A percentile compares a stretch with the other conserved stretches of the same genome.
These are phyloP conservation scores for Dasypus novemcinctus DNA, from an alignment of 2,113 vertebrate genomes.

Conservation along the genomic window DNA sequence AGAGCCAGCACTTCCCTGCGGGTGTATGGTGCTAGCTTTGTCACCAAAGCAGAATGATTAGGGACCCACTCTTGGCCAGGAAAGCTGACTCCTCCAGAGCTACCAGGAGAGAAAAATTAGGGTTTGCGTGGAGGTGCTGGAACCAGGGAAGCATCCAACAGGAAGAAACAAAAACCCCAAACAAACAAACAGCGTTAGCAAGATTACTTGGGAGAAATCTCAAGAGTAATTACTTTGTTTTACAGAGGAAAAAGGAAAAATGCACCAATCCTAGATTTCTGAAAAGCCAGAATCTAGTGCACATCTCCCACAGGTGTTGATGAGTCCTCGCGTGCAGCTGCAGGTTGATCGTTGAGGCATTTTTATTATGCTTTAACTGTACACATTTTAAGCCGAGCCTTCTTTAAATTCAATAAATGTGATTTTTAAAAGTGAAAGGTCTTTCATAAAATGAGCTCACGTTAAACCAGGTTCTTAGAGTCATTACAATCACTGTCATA, in stretches of 20 bases:
- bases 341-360: background rate
- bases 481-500: constrained; percentile 76
- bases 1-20: background rate
- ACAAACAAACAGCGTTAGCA: background rate
- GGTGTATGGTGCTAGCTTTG: background rate
- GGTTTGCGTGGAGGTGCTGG: background rate
- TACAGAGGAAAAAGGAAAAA: background rate
- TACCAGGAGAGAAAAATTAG: background rate
- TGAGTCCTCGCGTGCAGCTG: background rate
- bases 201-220: background rate
- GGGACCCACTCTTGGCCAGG: background rate
- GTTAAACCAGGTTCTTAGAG: constrained; percentile 70
- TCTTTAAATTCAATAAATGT: constrained; percentile 72
- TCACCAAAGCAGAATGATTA: background rate
- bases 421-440: constrained; percentile 67
- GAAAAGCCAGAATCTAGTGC: background rate
- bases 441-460: constrained; percentile 69
- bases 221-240: constrained; percentile 32
- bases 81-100: background rate
- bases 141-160: background rate
- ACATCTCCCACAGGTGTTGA: background rate
- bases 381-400: constrained; percentile 53
- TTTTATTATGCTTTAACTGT: constrained; percentile 58
- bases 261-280: background rate
- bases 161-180: background rate